A percentile compares a stretch with the other conserved stretches of the same genome.
These are phyloP conservation scores for Sinosuthora webbiana DNA, from an alignment of 2,113 vertebrate species.

Conservation along the genomic window DNA sequence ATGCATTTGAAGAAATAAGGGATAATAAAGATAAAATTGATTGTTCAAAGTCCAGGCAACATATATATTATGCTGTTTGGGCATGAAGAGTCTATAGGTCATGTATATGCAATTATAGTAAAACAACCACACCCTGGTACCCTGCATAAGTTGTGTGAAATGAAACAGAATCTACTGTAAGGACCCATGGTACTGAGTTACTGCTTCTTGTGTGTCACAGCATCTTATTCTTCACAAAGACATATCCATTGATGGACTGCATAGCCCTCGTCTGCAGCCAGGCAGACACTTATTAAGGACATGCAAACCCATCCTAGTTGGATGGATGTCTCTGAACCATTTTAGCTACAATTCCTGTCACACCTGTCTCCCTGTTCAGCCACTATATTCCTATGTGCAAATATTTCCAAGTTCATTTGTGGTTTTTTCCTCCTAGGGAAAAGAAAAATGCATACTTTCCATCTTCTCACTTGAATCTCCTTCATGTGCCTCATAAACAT, in stretches of 20 bases:
- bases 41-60: neutral
- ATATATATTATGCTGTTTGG: neutral
- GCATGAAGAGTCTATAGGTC: neutral
- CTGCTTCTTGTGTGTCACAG: neutral
- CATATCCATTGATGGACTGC: accelerated
- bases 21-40: neutral
- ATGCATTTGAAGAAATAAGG: neutral
- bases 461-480: neutral
- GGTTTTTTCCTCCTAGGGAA: neutral
- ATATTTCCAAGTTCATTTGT: neutral
- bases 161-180: neutral
- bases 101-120: neutral
- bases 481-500: neutral
- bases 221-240: neutral
- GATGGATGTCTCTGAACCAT: neutral
- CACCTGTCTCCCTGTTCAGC: neutral
- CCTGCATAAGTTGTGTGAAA: neutral
- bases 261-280: neutral
- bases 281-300: neutral
- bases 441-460: neutral
- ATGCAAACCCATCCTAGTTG: neutral
- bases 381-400: neutral
- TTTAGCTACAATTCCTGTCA: neutral
- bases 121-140: neutral
- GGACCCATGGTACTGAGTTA: neutral